phyloP scores from a whole-genome alignment of 2,888 invertebrate species.

The Mimumesa dahlbomi region DNA sequence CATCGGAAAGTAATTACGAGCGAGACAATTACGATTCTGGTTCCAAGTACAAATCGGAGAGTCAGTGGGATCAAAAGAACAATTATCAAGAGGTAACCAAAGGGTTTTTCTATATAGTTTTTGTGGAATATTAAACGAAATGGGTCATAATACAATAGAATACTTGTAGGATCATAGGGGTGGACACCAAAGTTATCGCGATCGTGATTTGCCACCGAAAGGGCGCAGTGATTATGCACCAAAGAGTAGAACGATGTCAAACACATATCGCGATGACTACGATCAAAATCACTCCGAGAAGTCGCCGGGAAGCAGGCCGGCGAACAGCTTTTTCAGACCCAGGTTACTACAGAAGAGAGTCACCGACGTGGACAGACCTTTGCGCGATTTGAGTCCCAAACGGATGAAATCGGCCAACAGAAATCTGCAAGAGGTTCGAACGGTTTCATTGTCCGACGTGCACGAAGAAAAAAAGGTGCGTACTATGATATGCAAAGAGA shows the following conservation, averaged over 20 bases:
- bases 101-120: not conserved
- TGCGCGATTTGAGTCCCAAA: slow-evolving; percentile 71
- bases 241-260: slow-evolving; percentile 61
- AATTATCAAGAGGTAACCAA: slow-evolving; percentile 71
- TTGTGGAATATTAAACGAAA: not conserved
- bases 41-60: slow-evolving; percentile 74
- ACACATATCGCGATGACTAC: slow-evolving; percentile 65
- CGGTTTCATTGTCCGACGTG: slow-evolving; percentile 58
- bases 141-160: too few species aligned
- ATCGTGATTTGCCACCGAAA: slow-evolving; percentile 69
- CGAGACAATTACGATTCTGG: slow-evolving; percentile 71
- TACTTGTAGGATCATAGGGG: slow-evolving; percentile 67
- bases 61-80: slow-evolving; percentile 71
- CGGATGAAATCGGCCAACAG: slow-evolving; percentile 64
- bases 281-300: slow-evolving; percentile 65
- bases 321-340: slow-evolving; percentile 41
- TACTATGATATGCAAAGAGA: too few species aligned
- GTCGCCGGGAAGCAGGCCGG: slow-evolving; percentile 48
- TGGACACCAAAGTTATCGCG: slow-evolving; percentile 69
- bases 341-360: slow-evolving; percentile 65
- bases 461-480: slow-evolving; percentile 65
- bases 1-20: slow-evolving; percentile 69
- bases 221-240: slow-evolving; percentile 63
- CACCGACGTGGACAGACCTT: slow-evolving; percentile 64
- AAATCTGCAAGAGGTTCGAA: slow-evolving; percentile 73